phyloP scores from a whole-genome alignment of 2,888 invertebrate genomes.

The Eilema caniola region DNA sequence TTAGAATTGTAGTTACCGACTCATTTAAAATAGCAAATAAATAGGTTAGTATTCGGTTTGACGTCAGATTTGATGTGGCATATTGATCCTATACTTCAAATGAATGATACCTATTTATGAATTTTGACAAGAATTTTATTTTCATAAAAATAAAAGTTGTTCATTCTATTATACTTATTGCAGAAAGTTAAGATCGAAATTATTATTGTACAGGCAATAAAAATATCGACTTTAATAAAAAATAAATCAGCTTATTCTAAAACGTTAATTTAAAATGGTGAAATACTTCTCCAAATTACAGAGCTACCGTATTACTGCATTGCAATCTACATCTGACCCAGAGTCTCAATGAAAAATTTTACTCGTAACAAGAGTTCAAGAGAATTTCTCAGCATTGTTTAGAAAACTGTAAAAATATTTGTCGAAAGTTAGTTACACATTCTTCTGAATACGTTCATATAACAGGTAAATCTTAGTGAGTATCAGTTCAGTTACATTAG shows the following conservation, averaged over 20 bases:
- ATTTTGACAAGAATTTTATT: slow-evolving; percentile 31
- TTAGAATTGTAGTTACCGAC: background rate
- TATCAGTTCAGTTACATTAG: slow-evolving; percentile 19
- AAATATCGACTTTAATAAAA: slow-evolving; percentile 22
- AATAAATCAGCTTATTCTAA: slow-evolving; percentile 2
- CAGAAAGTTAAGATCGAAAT: slow-evolving; percentile 20
- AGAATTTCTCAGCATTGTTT: background rate
- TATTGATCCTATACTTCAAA: background rate
- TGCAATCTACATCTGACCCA: background rate
- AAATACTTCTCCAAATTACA: background rate
- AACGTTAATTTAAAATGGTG: background rate
- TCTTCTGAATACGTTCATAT: slow-evolving; percentile 60
- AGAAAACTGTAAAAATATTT: slow-evolving; percentile 54
- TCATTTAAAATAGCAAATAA: slow-evolving; percentile 5
- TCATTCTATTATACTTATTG: background rate
- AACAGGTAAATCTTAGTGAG: slow-evolving; percentile 59
- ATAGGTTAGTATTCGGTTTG: slow-evolving; percentile 1
- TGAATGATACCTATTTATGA: slow-evolving; percentile 13
- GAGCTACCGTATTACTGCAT: too few relatives aligned
- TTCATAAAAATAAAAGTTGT: slow-evolving; percentile 11
- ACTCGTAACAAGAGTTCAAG: background rate
- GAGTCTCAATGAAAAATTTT: background rate
- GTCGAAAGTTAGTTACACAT: slow-evolving; percentile 36
- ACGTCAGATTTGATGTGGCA: background rate
- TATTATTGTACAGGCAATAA: slow-evolving; percentile 24